A percentile compares a stretch with the other conserved stretches of the same genome.
These are phyloP conservation scores for Antrozous pallidus DNA, from an alignment of 2,797 vertebrate species.

Conservation along the genomic window DNA sequence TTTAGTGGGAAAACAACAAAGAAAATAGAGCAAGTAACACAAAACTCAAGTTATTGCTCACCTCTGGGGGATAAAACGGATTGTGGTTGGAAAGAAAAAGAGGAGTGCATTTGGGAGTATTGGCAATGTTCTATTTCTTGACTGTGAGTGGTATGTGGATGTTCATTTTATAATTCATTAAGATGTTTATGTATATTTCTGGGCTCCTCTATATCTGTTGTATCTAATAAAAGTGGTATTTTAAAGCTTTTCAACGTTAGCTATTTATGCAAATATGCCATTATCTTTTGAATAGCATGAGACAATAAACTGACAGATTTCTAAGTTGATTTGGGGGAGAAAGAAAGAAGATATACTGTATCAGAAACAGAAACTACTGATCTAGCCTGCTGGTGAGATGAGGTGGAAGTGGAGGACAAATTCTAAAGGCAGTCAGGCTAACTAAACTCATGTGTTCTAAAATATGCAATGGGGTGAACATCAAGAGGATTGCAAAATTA, in stretches of 20 bases:
- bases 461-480: neutral
- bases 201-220: neutral
- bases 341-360: neutral
- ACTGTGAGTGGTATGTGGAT: neutral
- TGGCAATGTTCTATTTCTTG: neutral
- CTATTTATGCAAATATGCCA: neutral
- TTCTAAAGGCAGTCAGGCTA: neutral
- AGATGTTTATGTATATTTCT: neutral
- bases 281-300: neutral
- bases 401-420: neutral
- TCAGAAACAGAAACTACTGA: neutral
- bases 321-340: neutral
- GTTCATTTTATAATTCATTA: neutral
- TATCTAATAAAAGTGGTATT: neutral
- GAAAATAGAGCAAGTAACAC: neutral
- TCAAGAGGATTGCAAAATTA: neutral
- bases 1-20: neutral
- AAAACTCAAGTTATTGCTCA: conserved; percentile 3
- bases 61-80: neutral
- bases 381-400: neutral
- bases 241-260: conserved; percentile 16
- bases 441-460: neutral
- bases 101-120: neutral
- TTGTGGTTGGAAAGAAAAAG: neutral
- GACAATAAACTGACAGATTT: neutral